These are phyloP conservation scores for Helicolenus hilgendorfi DNA, from an alignment of 2,797 vertebrate genomes.

Conservation along the genomic window DNA sequence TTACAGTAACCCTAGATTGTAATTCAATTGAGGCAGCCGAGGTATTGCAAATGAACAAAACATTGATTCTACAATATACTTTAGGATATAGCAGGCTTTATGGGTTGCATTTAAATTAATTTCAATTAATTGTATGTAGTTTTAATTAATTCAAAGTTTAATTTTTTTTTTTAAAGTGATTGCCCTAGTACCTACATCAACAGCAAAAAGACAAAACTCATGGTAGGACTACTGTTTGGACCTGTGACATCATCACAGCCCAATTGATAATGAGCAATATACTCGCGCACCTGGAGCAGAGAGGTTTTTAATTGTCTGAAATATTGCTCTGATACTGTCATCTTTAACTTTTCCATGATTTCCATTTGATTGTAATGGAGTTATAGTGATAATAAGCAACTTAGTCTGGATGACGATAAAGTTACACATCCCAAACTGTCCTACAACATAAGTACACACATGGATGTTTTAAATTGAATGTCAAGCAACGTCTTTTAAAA, in stretches of 20 bases:
- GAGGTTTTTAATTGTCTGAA: background rate
- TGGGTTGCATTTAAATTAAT: background rate
- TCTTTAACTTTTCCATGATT: constrained; percentile 4
- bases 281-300: background rate
- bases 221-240: background rate
- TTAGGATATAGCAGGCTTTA: background rate
- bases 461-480: constrained; percentile 13
- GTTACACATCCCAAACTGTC: background rate
- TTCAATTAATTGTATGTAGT: background rate
- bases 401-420: background rate
- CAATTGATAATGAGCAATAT: background rate
- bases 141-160: background rate
- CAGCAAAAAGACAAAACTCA: background rate
- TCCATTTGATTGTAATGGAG: background rate
- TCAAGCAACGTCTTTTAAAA: constrained; percentile 14
- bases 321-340: background rate
- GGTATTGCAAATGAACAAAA: background rate
- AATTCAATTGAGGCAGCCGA: background rate
- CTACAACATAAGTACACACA: background rate
- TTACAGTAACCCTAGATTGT: background rate
- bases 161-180: background rate
- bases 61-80: background rate
- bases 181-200: background rate
- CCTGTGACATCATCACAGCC: background rate
- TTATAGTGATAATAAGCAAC: background rate